Evolutionary conservation across 2,888 invertebrate species (phyloP), one percentile per base, ranked within the genome.

Genomic region (Drosophila algonquin): DNA sequence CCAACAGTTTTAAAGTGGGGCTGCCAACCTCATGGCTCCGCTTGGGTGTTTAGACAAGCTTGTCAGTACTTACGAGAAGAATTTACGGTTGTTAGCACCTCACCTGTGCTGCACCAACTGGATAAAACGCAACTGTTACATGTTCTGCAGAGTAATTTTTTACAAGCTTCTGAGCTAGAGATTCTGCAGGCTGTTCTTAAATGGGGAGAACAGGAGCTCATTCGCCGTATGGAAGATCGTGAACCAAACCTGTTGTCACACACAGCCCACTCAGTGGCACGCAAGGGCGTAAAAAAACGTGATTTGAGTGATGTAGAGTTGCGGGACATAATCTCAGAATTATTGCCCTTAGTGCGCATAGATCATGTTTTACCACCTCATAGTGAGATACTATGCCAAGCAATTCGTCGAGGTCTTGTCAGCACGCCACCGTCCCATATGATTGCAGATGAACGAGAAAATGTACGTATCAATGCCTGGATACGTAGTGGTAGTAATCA

Each of bases 11-110:
- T 98, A 76, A 95, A 95, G 91, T 99, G 99, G 99, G 95, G 97
- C 18, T 94, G 95, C 80, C 97, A 90, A 76, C 95, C 98, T 0
- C 97, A 98, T 91, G 98, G 98, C 60, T 97, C 97, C 14, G 95
- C 95, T 46, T 99, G 98, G 98, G 97, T 98, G 52, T 96, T 97
- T 89, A 92, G 95, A 87, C 97, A 97, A 92, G 98, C 98, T 58
- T 94, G 97, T 91, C 97, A 98, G 90, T 98, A 96, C 93, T 94
- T 99, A 51, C 94, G 97, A 47, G 98, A 99, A 93, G 98, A 99
- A 93, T 98, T 98, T 93, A 94, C 96, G 58, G 93, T 95, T 3
- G 94, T 97, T 32, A 94, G 96, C 81, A 94, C 95, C 65, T 95
- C 96, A 4, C 93, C 96, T 83, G 95, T 96, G 78, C 91, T 97